Conservation (phyloP, 2,888 invertebrate genomes). For the Diogma glabrata region DNA sequence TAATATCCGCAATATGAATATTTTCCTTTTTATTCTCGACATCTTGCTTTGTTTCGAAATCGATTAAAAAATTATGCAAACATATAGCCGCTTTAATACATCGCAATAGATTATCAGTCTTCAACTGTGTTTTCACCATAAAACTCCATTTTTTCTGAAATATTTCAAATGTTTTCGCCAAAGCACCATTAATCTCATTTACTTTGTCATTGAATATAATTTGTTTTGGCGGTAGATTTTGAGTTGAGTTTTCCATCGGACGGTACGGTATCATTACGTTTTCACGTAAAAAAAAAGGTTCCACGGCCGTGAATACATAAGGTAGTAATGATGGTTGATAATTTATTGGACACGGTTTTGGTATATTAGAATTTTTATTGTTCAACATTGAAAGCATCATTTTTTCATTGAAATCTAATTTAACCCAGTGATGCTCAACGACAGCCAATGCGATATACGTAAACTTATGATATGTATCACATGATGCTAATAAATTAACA, state of each 20-base stretch:
- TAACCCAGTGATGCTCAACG: too few relatives aligned
- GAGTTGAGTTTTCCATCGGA: too few relatives aligned
- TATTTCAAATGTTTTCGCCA: slow-evolving; percentile 4
- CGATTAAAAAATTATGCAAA: slow-evolving; percentile 4
- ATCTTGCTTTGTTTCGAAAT: too few relatives aligned
- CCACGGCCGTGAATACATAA: background rate
- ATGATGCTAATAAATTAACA: background rate
- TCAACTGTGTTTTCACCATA: background rate
- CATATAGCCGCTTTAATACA: slow-evolving; percentile 2
- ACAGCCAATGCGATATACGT: slow-evolving; percentile 1
- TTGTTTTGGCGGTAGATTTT: too few relatives aligned
- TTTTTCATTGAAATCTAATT: too few relatives aligned
- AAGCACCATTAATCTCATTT: background rate
- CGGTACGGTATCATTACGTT: slow-evolving; percentile 4
- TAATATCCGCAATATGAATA: too few relatives aligned
- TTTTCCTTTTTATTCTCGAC: too few relatives aligned
- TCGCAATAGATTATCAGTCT: slow-evolving; percentile 1
- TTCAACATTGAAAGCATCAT: background rate
- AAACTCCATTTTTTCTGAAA: slow-evolving; percentile 3
- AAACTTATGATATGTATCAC: slow-evolving; percentile 1
- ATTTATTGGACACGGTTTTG: background rate
- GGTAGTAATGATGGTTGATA: background rate
- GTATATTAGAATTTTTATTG: background rate
- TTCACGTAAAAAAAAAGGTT: background rate
- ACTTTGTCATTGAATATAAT: background rate